Percentiles rank a stretch among this genome's conserved stretches.
Conservation (phyloP, 2,888 invertebrate species). For the Trachelus stipa region DNA sequence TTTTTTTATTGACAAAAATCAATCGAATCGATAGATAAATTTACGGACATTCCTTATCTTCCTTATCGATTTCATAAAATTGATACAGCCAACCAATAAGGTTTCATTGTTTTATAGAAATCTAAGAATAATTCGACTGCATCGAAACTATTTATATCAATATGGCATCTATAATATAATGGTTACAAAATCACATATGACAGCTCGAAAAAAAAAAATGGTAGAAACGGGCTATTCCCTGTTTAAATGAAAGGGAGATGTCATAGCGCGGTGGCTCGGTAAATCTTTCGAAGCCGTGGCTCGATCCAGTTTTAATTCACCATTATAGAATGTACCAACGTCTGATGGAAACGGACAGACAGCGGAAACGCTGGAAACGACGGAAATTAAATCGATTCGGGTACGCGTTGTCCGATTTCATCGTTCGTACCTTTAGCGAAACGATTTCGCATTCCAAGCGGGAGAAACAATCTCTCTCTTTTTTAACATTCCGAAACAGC, state of each 20-base stretch:
- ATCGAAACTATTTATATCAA: background rate
- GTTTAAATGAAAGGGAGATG: conserved; percentile 45
- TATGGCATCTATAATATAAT: background rate
- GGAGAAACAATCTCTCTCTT: background rate
- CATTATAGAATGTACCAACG: conserved; percentile 48
- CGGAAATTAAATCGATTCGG: conserved; percentile 54
- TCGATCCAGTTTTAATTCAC: conserved; percentile 47
- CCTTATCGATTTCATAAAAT: no score
- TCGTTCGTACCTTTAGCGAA: background rate
- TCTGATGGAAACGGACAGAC: conserved; percentile 44
- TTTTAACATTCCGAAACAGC: background rate
- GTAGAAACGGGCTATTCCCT: conserved; percentile 24
- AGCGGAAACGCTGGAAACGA: conserved; percentile 44
- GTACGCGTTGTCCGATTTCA: background rate
- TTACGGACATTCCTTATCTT: background rate
- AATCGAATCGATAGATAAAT: background rate
- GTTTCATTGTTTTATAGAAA: background rate
- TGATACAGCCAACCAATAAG: no score
- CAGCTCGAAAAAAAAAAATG: background rate
- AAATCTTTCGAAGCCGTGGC: conserved; percentile 28
- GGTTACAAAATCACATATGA: background rate
- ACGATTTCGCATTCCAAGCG: background rate
- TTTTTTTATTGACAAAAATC: no score
- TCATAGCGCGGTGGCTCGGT: conserved; percentile 31
- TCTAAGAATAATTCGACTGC: background rate